Conservation (phyloP, 2,797 vertebrate species). For the Halcyon leucocephala region DNA sequence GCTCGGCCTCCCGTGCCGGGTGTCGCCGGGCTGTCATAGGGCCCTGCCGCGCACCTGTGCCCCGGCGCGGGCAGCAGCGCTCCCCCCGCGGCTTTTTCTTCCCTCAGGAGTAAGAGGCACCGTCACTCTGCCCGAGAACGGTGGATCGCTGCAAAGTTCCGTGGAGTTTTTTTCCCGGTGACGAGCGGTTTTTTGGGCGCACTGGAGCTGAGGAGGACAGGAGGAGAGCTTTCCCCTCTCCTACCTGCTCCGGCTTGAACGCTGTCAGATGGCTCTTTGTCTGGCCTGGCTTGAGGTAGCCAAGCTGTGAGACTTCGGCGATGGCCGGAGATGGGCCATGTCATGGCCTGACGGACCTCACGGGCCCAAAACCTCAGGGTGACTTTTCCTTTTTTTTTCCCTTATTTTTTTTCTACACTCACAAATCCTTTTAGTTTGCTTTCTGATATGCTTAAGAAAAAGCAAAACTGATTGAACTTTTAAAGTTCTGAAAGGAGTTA, state of each 20-base stretch:
- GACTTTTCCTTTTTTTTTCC: background rate
- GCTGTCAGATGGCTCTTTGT: conserved; percentile 56
- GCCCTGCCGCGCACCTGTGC: background rate
- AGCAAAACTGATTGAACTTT: background rate
- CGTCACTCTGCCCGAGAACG: background rate
- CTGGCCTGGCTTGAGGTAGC: background rate
- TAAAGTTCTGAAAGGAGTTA: background rate
- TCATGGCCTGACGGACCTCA: background rate
- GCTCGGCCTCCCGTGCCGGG: background rate
- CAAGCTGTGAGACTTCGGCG: background rate
- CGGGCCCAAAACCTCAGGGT: background rate
- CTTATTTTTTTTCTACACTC: background rate
- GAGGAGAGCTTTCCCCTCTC: background rate
- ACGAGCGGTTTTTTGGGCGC: background rate
- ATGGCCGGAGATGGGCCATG: background rate
- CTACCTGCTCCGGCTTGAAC: background rate
- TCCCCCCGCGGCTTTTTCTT: too few relatives aligned
- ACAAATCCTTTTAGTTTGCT: background rate
- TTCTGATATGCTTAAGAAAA: background rate
- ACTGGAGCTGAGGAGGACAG: background rate
- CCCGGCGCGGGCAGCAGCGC: background rate
- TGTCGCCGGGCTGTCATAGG: background rate
- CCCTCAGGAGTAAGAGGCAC: background rate
- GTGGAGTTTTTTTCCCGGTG: background rate
- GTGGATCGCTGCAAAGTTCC: background rate